Evolutionary conservation across 1,140 invertebrate species (phyloP).

Genomic region (Pachypsylla venusta): DNA sequence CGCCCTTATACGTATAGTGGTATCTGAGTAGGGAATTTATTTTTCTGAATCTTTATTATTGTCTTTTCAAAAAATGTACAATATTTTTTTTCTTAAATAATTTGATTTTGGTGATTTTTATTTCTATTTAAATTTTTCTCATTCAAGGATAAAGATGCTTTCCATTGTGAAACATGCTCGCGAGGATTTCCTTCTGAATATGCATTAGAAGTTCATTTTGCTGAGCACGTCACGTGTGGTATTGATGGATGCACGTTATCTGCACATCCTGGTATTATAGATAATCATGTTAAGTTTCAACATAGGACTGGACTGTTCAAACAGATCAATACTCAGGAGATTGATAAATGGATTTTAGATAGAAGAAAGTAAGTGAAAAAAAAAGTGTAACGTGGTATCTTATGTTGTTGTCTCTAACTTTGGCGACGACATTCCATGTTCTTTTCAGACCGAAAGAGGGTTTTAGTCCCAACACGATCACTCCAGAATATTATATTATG

Average conservation of each 20-base stretch:
- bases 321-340: slow-evolving; percentile 57
- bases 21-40: too few relatives aligned
- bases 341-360: slow-evolving; percentile 64
- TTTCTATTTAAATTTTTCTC: neutral
- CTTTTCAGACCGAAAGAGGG: neutral
- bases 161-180: slow-evolving; percentile 61
- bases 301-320: slow-evolving; percentile 61
- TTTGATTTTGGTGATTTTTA: too few relatives aligned
- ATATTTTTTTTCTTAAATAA: too few relatives aligned
- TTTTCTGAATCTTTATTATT: too few relatives aligned
- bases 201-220: slow-evolving; percentile 44
- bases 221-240: slow-evolving; percentile 54
- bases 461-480: too few relatives aligned
- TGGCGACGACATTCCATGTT: neutral
- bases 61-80: too few relatives aligned
- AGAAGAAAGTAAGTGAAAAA: slow-evolving; percentile 42
- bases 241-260: slow-evolving; percentile 66
- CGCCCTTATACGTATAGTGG: too few relatives aligned
- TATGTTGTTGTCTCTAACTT: neutral
- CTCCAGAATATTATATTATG: slow-evolving; percentile 14
- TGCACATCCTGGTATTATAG: slow-evolving; percentile 59
- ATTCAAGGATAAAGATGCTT: slow-evolving; percentile 18
- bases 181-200: slow-evolving; percentile 44
- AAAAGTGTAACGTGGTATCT: neutral
- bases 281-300: slow-evolving; percentile 63